Base-by-base conservation (phyloP, 2,888 invertebrate genomes). In the Oxycera nigricornis region DNA sequence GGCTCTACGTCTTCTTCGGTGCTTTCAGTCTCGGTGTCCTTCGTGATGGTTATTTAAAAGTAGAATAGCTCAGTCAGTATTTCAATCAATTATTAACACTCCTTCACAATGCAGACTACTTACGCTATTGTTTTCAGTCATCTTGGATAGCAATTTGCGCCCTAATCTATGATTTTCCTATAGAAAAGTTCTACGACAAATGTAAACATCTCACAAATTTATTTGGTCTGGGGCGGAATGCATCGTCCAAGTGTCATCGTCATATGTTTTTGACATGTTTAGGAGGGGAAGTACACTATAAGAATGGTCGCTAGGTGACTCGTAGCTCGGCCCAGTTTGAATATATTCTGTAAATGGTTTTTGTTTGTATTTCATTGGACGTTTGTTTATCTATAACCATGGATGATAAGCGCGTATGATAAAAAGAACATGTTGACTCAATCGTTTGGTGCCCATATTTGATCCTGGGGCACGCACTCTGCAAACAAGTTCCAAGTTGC, bases 1-100 rank as follows among this genome's bases (percentile, higher is more conserved):
- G 98, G 97, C 82, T 95, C 95, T 74, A 90, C 87, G 81, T 91
- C 91, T 73, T 90, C 90, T 57, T 83, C 83, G 7, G 82, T 80
- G 46, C 82, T 83, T 62, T 81, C 81, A 20, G 80, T 81, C 74
- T 83, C 84, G 4, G 81, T 82, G 20, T 73, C 73, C 73, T 73
- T 20, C 14, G 24, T 22, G 11, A 1, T 17, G 2, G 3, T 17
- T n/a, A 11, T 7, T 46, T n/a, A 3, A 3, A 14, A 17, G 35
- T 11, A 35, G 35, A 6, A 35, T n/a, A 46, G 7, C 20, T 17
- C 1, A 62, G 17, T 7, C 46, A 46, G 3, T 67, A 46, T 24
- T 46, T 67, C 14, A 26, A 22, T 52, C 52, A 24, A 55, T 67
- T 67, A 41, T n/a, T 35, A 11, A 35, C 11, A 14, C 14, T 46